These are phyloP conservation scores for Rhodinocichla rosea DNA, from an alignment of 2,113 vertebrate species.

Conservation along the genomic window DNA sequence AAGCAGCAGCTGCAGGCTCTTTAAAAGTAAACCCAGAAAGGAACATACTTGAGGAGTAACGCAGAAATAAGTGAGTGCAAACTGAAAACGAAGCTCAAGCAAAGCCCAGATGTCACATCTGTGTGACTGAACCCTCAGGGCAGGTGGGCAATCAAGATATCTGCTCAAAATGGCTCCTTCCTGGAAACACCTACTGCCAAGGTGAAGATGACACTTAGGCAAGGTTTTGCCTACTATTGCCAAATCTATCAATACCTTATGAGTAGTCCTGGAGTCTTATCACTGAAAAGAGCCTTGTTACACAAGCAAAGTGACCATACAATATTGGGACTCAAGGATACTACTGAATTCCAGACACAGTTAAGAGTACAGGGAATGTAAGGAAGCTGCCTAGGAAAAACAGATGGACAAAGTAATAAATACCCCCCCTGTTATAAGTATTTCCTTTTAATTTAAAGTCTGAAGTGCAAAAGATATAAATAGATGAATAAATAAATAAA, in stretches of 20 bases:
- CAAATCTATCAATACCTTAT: neutral
- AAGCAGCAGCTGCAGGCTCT: neutral
- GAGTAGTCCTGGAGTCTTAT: neutral
- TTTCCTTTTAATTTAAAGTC: neutral
- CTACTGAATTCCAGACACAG: neutral
- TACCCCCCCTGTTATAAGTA: fast-evolving
- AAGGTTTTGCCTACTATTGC: neutral
- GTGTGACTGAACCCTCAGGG: neutral
- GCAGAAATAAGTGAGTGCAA: neutral
- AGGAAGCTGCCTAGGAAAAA: neutral
- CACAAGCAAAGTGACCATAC: neutral
- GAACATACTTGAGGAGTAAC: neutral
- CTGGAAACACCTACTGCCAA: neutral
- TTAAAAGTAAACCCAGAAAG: neutral
- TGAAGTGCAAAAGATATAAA: neutral
- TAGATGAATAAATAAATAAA: neutral
- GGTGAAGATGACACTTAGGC: neutral
- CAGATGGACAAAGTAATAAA: neutral
- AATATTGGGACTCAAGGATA: neutral
- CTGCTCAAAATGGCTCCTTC: neutral
- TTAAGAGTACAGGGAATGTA: neutral
- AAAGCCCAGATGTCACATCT: neutral
- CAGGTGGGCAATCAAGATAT: neutral
- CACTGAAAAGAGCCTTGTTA: neutral
- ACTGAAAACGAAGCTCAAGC: neutral